These are phyloP conservation scores for Lathamus discolor DNA, from an alignment of 2,113 vertebrate genomes.

Conservation along the genomic window DNA sequence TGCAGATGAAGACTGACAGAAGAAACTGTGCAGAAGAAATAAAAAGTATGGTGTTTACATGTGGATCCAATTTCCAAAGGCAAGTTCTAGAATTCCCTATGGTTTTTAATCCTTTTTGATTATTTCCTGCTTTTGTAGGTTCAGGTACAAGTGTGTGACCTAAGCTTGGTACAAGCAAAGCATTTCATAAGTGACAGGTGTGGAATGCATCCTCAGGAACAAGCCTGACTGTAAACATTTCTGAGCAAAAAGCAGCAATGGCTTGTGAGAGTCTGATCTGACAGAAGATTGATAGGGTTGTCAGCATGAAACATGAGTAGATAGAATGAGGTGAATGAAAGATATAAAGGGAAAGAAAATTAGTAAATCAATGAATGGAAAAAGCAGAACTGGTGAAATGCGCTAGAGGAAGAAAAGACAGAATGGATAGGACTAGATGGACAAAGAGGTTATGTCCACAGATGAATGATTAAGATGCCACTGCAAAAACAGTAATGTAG, in stretches of 20 bases:
- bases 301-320: not conserved
- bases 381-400: not conserved
- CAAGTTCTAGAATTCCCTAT: not conserved
- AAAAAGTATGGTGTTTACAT: not conserved
- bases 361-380: not conserved
- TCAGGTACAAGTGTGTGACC: not conserved
- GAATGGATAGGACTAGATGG: not conserved
- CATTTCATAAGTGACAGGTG: not conserved
- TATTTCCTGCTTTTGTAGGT: not conserved
- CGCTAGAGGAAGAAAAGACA: not conserved
- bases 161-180: not conserved
- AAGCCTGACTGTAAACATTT: not conserved
- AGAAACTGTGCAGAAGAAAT: not conserved
- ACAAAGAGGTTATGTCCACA: not conserved
- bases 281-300: not conserved
- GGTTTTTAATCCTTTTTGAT: not conserved
- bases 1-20: not conserved
- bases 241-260: not conserved
- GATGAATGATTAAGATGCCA: not conserved
- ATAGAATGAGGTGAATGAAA: not conserved
- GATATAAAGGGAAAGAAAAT: not conserved
- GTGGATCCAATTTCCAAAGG: not conserved
- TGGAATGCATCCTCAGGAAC: not conserved
- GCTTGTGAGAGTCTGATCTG: not conserved
- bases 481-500: not conserved